phyloP scores from a whole-genome alignment of 2,797 vertebrate species.

The Chloroceryle amazona region DNA sequence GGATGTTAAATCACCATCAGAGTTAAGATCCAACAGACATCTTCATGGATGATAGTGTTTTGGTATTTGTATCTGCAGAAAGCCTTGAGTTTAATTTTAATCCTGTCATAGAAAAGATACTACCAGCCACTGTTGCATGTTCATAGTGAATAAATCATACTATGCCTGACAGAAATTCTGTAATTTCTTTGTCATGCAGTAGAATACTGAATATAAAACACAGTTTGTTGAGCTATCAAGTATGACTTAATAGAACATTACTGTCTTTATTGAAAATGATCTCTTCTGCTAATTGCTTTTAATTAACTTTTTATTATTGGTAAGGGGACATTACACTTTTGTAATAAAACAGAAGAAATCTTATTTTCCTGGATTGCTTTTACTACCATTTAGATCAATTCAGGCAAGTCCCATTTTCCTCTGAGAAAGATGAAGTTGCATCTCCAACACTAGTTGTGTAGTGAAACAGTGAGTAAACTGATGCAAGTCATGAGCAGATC shows the following conservation, averaged over 20 bases:
- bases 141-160: slow-evolving; percentile 38
- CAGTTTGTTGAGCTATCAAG: neutral
- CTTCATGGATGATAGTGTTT: neutral
- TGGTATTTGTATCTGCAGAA: neutral
- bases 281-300: slow-evolving; percentile 55
- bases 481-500: neutral
- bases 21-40: neutral
- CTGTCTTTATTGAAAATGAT: slow-evolving; percentile 31
- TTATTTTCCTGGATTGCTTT: neutral
- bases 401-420: neutral
- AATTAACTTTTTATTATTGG: slow-evolving; percentile 33
- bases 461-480: neutral
- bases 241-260: slow-evolving; percentile 12
- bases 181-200: slow-evolving; percentile 36
- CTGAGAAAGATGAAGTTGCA: neutral
- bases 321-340: neutral
- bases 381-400: neutral
- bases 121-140: neutral
- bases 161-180: slow-evolving; percentile 3
- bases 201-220: slow-evolving; percentile 23
- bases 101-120: slow-evolving; percentile 27
- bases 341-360: slow-evolving; percentile 7
- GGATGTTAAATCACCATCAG: neutral
- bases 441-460: neutral
- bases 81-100: slow-evolving; percentile 19